phyloP scores from a whole-genome alignment of 1,140 invertebrate genomes.

The Lepidurus packardi region DNA sequence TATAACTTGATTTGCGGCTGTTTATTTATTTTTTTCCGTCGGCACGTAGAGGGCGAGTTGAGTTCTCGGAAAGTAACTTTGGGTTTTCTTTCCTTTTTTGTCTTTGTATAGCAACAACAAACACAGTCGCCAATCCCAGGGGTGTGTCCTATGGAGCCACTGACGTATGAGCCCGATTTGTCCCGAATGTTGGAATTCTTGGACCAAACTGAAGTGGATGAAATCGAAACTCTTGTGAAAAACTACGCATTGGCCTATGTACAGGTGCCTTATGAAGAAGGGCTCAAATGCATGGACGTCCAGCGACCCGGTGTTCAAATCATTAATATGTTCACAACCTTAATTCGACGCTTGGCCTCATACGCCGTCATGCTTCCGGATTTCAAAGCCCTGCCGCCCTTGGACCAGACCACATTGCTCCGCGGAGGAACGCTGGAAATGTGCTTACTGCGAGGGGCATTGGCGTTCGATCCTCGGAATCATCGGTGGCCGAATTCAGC shows the following conservation, averaged over 20 bases:
- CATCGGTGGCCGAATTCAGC: slow-evolving; percentile 39
- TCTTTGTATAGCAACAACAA: neutral
- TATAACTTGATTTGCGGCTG: too few species aligned
- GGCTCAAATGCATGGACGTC: slow-evolving; percentile 24
- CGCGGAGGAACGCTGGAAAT: slow-evolving; percentile 51
- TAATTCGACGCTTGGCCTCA: slow-evolving; percentile 42
- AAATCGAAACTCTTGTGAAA: slow-evolving; percentile 36
- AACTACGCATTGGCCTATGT: slow-evolving; percentile 37
- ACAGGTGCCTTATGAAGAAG: slow-evolving; percentile 37
- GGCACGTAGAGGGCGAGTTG: too few species aligned
- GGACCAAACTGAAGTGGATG: slow-evolving; percentile 35
- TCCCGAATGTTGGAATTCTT: slow-evolving; percentile 37
- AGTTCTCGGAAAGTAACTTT: too few species aligned
- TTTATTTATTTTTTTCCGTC: too few species aligned
- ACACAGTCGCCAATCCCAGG: neutral
- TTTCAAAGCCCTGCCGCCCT: slow-evolving; percentile 46
- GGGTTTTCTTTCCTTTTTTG: neutral
- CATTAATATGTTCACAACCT: slow-evolving; percentile 43
- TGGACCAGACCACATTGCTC: slow-evolving; percentile 49
- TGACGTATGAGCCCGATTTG: slow-evolving; percentile 35
- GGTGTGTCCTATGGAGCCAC: neutral
- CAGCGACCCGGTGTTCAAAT: slow-evolving; percentile 37
- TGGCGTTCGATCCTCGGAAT: slow-evolving; percentile 40
- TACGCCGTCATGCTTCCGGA: slow-evolving; percentile 42
- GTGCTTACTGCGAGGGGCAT: slow-evolving; percentile 48